A percentile compares a stretch with the other conserved stretches of the same genome.
Conservation (phyloP, 2,888 invertebrate genomes). For the Drosophila austrosaltans region DNA sequence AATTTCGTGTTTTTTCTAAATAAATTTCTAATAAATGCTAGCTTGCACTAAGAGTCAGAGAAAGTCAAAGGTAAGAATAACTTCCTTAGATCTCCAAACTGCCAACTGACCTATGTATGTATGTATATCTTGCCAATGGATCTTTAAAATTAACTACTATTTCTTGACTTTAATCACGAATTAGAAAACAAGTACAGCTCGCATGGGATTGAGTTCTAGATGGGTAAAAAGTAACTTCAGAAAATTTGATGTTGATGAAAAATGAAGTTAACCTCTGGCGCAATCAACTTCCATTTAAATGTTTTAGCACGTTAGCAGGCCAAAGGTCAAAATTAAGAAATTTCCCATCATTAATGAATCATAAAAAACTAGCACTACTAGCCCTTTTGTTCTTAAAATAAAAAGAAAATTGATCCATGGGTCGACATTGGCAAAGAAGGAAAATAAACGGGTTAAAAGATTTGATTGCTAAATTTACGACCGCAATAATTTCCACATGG, state of each 20-base stretch:
- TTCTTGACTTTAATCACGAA: conserved; percentile 43
- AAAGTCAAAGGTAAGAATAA: conserved; percentile 28
- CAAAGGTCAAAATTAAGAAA: conserved; percentile 70
- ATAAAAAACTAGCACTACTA: conserved; percentile 16
- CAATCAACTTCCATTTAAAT: conserved; percentile 80
- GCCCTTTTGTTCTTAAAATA: conserved; percentile 56
- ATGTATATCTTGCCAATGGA: conserved; percentile 27
- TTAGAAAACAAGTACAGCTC: conserved; percentile 46
- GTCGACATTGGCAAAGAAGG: conserved; percentile 72
- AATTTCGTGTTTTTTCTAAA: too few relatives aligned
- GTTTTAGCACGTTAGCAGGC: conserved; percentile 73
- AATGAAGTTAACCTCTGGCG: conserved; percentile 78
- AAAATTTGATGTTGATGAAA: conserved; percentile 66
- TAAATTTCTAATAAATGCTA: neutral
- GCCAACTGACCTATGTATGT: conserved; percentile 31
- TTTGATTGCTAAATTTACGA: conserved; percentile 78
- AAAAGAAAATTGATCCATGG: conserved; percentile 70
- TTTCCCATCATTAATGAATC: conserved; percentile 39
- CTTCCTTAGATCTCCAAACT: conserved; percentile 43
- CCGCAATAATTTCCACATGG: conserved; percentile 72
- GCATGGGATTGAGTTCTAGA: conserved; percentile 71
- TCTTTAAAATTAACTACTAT: conserved; percentile 56
- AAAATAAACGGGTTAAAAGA: conserved; percentile 70
- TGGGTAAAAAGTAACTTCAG: conserved; percentile 19
- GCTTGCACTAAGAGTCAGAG: neutral